phyloP scores from a whole-genome alignment of 2,888 invertebrate genomes.

The Phasia obesa region DNA sequence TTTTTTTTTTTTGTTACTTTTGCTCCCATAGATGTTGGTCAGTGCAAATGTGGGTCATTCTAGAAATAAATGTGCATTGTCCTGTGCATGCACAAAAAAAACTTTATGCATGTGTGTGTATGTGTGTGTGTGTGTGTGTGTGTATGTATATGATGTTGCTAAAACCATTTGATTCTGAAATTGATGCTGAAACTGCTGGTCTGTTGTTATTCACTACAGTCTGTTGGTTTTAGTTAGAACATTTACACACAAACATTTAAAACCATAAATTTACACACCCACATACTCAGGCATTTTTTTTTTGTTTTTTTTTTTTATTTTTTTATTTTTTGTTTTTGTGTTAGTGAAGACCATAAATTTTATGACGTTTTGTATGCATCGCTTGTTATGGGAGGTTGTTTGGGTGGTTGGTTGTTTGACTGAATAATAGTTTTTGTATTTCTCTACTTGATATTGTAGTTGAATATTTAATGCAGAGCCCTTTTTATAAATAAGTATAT shows the following conservation, averaged over 20 bases:
- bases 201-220: conserved; percentile 60
- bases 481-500: too few relatives aligned
- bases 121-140: not conserved
- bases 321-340: too few relatives aligned
- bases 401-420: conserved; percentile 1
- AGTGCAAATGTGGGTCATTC: not conserved
- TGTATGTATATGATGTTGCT: not conserved
- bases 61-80: not conserved
- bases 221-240: conserved; percentile 55
- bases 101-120: not conserved
- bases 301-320: too few relatives aligned
- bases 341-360: conserved; percentile 26
- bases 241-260: conserved; percentile 7
- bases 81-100: not conserved
- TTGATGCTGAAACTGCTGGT: conserved; percentile 33
- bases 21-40: conserved; percentile 14
- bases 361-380: conserved; percentile 53
- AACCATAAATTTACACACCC: not conserved
- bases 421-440: conserved; percentile 9
- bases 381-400: conserved; percentile 36
- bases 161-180: conserved; percentile 38
- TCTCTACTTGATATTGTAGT: not conserved
- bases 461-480: not conserved
- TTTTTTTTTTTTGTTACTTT: not conserved
- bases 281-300: not conserved